phyloP scores from a whole-genome alignment of 2,113 vertebrate species.

The Malurus melanocephalus region DNA sequence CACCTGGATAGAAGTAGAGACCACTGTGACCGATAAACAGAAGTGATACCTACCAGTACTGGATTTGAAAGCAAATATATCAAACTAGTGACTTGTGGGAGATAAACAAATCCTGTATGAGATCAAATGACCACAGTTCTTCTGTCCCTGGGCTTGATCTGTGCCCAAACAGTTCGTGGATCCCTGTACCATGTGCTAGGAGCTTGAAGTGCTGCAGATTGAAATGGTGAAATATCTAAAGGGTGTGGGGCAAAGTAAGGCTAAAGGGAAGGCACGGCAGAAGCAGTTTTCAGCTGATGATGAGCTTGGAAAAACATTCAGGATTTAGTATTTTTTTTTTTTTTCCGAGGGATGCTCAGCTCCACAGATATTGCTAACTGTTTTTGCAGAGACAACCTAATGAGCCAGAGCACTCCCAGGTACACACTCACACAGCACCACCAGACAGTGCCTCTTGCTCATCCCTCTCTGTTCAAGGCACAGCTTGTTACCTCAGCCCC shows the following conservation, averaged over 20 bases:
- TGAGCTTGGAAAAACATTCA: neutral
- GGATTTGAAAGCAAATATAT: neutral
- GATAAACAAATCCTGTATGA: neutral
- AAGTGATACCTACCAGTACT: neutral
- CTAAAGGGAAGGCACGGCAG: neutral
- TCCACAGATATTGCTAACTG: neutral
- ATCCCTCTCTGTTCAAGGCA: neutral
- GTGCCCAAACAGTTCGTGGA: neutral
- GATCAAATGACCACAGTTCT: neutral
- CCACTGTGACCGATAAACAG: accelerated
- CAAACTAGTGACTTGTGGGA: neutral
- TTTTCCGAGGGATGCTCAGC: neutral
- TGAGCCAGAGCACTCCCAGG: neutral
- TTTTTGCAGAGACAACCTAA: neutral
- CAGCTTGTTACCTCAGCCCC: neutral
- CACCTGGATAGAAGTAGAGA: neutral
- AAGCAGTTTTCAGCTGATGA: neutral
- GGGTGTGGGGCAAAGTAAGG: neutral
- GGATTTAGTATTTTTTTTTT: neutral
- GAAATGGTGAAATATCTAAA: neutral
- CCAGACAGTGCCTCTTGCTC: neutral
- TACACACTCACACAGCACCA: neutral
- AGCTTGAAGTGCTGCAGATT: neutral
- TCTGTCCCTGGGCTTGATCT: neutral
- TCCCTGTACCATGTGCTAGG: neutral